Evolutionary conservation across 2,797 vertebrate genomes (phyloP).

Genomic region (Manis javanica): DNA sequence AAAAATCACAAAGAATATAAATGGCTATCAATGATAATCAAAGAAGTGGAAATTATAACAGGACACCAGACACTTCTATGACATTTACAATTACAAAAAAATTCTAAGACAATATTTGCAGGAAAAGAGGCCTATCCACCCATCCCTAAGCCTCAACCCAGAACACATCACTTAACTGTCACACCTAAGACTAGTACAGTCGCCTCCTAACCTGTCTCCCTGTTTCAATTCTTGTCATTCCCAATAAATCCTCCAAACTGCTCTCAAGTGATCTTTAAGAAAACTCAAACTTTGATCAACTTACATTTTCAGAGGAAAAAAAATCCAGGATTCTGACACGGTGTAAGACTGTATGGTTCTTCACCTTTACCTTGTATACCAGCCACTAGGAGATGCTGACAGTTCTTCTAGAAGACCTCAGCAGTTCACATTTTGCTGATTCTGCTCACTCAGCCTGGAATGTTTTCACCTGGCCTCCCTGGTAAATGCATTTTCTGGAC

Average conservation of each 20-base stretch:
- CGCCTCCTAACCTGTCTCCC: not conserved
- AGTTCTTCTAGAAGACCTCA: not conserved
- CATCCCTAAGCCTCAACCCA: not conserved
- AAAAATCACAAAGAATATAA: conserved; percentile 18
- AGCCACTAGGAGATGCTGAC: not conserved
- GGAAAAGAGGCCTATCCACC: not conserved
- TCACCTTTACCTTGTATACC: not conserved
- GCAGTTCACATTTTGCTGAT: not conserved
- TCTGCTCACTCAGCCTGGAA: not conserved
- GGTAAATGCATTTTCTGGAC: not conserved
- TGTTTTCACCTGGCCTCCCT: not conserved
- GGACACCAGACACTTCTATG: not conserved
- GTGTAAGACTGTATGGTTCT: not conserved
- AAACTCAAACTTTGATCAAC: not conserved
- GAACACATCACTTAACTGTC: not conserved
- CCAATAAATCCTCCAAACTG: not conserved
- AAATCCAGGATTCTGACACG: not conserved
- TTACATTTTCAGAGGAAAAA: not conserved
- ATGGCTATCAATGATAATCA: not conserved
- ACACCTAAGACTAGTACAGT: not conserved
- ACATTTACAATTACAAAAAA: not conserved
- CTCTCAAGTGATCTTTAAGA: not conserved
- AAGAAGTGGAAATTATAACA: not conserved
- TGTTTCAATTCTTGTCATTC: not conserved
- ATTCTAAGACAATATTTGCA: not conserved